Conservation (phyloP, 2,113 vertebrate species). For the Hydrolagus affinis region DNA sequence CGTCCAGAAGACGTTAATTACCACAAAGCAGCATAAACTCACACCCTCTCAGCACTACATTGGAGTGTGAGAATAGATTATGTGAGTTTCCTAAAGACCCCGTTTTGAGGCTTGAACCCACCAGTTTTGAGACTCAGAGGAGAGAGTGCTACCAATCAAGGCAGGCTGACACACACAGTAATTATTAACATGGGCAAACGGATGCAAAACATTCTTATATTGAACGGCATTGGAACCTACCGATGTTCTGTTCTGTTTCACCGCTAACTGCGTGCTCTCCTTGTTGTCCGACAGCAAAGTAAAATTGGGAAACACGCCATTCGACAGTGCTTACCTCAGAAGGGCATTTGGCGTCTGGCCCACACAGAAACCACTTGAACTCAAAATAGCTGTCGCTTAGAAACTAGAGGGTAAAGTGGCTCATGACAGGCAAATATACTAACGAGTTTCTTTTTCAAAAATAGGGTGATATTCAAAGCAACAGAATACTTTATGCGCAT, state of each 20-base stretch:
- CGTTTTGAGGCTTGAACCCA: not conserved
- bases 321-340: conserved; percentile 34
- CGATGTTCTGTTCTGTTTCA: not conserved
- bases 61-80: not conserved
- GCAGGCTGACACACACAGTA: not conserved
- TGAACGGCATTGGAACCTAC: not conserved
- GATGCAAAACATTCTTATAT: not conserved
- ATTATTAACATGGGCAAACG: not conserved
- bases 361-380: conserved; percentile 49
- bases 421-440: conserved; percentile 44
- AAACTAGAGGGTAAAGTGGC: conserved; percentile 50
- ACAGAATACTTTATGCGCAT: conserved; percentile 25
- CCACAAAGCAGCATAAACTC: not conserved
- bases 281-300: conserved; percentile 32
- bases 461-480: conserved; percentile 32
- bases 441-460: conserved; percentile 40
- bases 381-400: conserved; percentile 61
- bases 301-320: not conserved
- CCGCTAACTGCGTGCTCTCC: not conserved
- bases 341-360: conserved; percentile 38
- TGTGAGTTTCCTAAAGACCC: not conserved
- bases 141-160: not conserved
- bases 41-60: not conserved
- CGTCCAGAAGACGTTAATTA: not conserved
- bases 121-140: not conserved